phyloP scores from a whole-genome alignment of 1,140 invertebrate species.

The Ceratosolen fusciceps region DNA sequence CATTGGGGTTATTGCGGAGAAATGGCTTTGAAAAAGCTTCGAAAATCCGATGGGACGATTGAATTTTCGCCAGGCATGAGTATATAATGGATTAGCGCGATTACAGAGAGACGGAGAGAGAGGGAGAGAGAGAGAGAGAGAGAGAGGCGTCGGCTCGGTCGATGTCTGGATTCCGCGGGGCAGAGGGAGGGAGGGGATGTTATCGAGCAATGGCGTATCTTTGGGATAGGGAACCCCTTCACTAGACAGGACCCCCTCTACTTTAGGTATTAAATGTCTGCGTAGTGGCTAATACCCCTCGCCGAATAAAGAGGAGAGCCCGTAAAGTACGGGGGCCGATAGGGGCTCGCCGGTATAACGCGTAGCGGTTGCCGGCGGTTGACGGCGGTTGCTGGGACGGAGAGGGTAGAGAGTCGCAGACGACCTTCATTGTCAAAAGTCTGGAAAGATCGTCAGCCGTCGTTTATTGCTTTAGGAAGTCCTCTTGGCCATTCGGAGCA shows the following conservation, averaged over 20 bases:
- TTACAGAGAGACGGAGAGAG: neutral
- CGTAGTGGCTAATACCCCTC: neutral
- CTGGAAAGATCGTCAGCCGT: constrained; percentile 53
- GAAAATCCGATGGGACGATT: neutral
- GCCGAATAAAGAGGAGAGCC: constrained; percentile 16
- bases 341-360: neutral
- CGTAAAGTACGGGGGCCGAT: neutral
- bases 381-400: too few relatives aligned
- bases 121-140: too few relatives aligned
- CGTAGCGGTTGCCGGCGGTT: neutral
- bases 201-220: neutral
- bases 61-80: neutral
- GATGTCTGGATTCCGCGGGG: too few relatives aligned
- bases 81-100: neutral
- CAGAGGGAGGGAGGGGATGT: neutral
- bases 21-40: constrained; percentile 7
- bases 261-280: neutral
- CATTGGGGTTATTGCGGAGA: too few relatives aligned
- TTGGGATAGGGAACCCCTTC: neutral
- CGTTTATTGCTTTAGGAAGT: constrained; percentile 44
- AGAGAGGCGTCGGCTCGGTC: neutral
- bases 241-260: neutral
- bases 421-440: constrained; percentile 41
- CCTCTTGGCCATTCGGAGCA: neutral
- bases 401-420: too few relatives aligned